Base-by-base conservation (phyloP, 1,140 invertebrate genomes). In the Scaptomyza montana region DNA sequence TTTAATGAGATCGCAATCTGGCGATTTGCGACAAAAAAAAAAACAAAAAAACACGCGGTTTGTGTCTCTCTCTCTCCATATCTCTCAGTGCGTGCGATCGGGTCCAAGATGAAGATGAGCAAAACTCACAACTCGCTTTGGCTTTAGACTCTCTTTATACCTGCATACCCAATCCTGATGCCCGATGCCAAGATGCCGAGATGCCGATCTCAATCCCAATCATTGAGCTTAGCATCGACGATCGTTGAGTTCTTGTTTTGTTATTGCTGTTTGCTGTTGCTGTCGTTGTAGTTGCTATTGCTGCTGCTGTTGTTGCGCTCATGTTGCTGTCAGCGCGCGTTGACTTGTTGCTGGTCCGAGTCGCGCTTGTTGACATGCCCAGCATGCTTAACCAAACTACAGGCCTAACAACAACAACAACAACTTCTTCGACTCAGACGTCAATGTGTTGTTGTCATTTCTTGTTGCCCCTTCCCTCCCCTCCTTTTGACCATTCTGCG, bases 1-100 rank as follows among this genome's bases (percentile, higher is more conserved):
- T 82, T 89, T 89, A 89, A 89, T 89, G 84, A 89, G 84, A 89
- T 89, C 85, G 77, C 84, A 89, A 89, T 89, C 84, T 84, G 64
- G 66, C 84, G 84, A 89, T 89, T 86, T 85, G 77, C 80, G 80
- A 84, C 30, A 80, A 85, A 84, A 84, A 86, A 80, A 85, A 84
- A 85, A 86, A 80, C 77, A 85, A 84, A 85, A 86, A 86, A 74
- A 80, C 81, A 85, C 68, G 70, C 74, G 77, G 72, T 59, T 80
- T 69, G 36, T 74, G 60, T 74, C 77, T 85, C 33, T 8, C 33
- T 8, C 33, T 36, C 33, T 33, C n/a, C n/a, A n/a, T n/a, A n/a
- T n/a, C 47, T 53, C 7, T 33, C 68, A 57, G 82, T 87, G 82
- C 68, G 70, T 73, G 53, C 73, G 64, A 72, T 68, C 70, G 54